Evolutionary conservation across 2,797 vertebrate species (phyloP).

Genomic region (Chloroceryle inda): DNA sequence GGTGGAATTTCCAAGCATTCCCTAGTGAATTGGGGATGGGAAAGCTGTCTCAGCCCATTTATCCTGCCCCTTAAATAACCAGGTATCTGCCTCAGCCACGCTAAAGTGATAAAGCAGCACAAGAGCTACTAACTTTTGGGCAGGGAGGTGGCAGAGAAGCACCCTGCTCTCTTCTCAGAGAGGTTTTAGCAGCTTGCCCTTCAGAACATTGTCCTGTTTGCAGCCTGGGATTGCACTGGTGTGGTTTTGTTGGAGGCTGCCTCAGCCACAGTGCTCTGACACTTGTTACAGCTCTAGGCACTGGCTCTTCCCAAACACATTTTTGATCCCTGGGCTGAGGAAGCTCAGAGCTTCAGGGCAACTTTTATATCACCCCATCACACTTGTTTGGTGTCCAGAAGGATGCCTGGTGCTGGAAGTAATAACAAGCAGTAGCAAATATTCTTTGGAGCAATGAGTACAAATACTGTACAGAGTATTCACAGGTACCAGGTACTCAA

Average conservation of each 20-base stretch:
- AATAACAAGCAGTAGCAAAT: not conserved
- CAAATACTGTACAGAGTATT: not conserved
- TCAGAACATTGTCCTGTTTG: not conserved
- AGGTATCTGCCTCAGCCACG: slow-evolving; percentile 80
- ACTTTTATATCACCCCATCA: not conserved
- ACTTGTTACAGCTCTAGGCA: not conserved
- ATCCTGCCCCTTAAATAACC: slow-evolving; percentile 83
- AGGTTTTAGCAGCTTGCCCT: not conserved
- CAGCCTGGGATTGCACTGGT: not conserved
- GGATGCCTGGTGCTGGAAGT: not conserved
- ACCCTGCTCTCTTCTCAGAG: not conserved
- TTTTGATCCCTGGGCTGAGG: not conserved
- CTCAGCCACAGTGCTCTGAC: not conserved
- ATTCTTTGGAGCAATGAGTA: not conserved
- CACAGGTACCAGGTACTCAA: not conserved
- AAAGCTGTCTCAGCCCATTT: slow-evolving; percentile 84
- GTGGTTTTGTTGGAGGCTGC: not conserved
- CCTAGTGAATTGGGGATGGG: slow-evolving; percentile 84
- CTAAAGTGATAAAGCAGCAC: slow-evolving; percentile 76
- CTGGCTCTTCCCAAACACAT: not conserved
- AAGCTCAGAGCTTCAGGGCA: not conserved
- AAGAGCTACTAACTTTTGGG: slow-evolving; percentile 65
- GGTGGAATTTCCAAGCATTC: slow-evolving; percentile 85
- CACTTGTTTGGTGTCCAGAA: not conserved
- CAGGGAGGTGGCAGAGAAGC: slow-evolving; percentile 47